Percentiles rank a stretch among this genome's conserved stretches.
These are phyloP conservation scores for Sycophila texana DNA, from an alignment of 2,888 invertebrate species.

Conservation along the genomic window DNA sequence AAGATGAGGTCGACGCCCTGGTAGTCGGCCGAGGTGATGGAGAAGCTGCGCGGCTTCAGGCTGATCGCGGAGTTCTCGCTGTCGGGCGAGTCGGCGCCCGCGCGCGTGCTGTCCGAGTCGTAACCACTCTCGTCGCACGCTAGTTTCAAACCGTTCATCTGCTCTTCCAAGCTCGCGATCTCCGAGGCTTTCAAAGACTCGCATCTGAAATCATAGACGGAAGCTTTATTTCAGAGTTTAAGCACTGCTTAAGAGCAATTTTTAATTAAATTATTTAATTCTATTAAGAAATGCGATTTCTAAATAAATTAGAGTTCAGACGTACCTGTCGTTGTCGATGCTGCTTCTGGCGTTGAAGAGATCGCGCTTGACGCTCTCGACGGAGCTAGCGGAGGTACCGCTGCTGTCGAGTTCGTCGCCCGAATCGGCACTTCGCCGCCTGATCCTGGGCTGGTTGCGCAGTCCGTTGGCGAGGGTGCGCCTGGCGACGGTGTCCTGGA, in stretches of 20 bases:
- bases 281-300: no score
- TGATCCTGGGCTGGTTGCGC: constrained; percentile 13
- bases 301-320: not conserved
- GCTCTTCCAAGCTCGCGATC: constrained; percentile 66
- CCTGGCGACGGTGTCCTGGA: constrained; percentile 47
- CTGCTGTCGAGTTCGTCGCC: constrained; percentile 46
- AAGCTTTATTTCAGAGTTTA: no score
- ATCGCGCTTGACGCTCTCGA: constrained; percentile 39
- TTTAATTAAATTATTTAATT: not conserved
- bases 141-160: constrained; percentile 71
- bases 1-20: constrained; percentile 66
- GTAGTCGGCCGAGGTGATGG: constrained; percentile 70
- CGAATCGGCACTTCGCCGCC: constrained; percentile 31
- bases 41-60: constrained; percentile 65
- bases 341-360: constrained; percentile 26
- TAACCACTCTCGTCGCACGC: constrained; percentile 79
- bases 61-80: constrained; percentile 68
- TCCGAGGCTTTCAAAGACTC: constrained; percentile 59
- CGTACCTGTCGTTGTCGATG: constrained; percentile 26
- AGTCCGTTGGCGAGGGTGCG: not conserved
- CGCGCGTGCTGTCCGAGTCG: constrained; percentile 79
- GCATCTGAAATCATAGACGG: constrained; percentile 49
- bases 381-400: constrained; percentile 13
- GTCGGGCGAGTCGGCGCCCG: constrained; percentile 78
- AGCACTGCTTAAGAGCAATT: constrained; percentile 3